Percentiles rank a stretch among this genome's conserved stretches.
Evolutionary conservation across 1,140 invertebrate species (phyloP).

Genomic region (Ganaspis sp.): DNA sequence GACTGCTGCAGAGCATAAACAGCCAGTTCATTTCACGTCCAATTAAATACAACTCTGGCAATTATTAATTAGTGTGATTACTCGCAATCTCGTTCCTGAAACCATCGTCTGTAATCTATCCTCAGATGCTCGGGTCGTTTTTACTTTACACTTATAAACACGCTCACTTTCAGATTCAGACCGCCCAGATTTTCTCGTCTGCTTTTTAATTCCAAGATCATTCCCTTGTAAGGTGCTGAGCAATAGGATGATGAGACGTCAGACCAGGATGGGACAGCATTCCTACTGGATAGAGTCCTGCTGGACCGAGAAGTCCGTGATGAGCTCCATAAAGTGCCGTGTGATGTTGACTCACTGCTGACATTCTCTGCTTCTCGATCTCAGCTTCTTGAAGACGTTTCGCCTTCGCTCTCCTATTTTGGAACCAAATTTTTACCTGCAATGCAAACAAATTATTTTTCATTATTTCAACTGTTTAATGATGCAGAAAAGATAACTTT

Average conservation of each 20-base stretch:
- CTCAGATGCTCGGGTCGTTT: background rate
- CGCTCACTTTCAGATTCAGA: background rate
- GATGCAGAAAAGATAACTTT: too few species aligned
- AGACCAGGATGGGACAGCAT: constrained; percentile 67
- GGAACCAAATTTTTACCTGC: constrained; percentile 98
- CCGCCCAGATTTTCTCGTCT: constrained; percentile 23
- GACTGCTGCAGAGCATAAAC: constrained; percentile 5
- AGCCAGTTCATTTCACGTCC: constrained; percentile 25
- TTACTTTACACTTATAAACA: constrained; percentile 37
- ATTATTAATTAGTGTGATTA: constrained; percentile 29
- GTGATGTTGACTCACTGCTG: constrained; percentile 78
- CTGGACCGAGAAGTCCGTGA: constrained; percentile 62
- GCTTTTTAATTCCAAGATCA: constrained; percentile 51
- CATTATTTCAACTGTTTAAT: background rate
- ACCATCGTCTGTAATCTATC: constrained; percentile 27
- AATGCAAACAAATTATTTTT: constrained; percentile 55
- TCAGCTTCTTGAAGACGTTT: constrained; percentile 96
- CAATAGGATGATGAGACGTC: constrained; percentile 60
- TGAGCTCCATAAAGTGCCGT: constrained; percentile 73
- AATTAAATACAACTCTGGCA: constrained; percentile 30
- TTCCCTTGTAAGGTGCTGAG: constrained; percentile 66
- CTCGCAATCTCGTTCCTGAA: constrained; percentile 22
- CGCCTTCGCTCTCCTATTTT: constrained; percentile 95
- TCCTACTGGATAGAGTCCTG: constrained; percentile 66
- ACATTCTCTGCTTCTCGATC: constrained; percentile 92